Evolutionary conservation across 2,797 vertebrate species (phyloP).

Genomic region (Emys orbicularis): DNA sequence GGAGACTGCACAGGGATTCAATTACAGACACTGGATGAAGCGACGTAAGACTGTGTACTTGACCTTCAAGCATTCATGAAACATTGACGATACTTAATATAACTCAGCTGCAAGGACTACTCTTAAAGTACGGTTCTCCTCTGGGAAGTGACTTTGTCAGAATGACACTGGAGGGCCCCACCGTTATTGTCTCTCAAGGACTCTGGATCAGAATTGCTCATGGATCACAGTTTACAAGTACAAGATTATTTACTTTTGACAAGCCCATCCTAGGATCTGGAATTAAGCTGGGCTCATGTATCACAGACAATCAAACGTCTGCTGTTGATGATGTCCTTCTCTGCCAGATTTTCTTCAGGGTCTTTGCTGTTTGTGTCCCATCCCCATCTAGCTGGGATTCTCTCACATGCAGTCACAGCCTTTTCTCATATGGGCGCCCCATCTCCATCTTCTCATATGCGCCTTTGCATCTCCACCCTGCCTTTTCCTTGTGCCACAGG

Average conservation of each 20-base stretch:
- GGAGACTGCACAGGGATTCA: background rate
- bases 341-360: background rate
- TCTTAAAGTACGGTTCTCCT: background rate
- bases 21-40: constrained; percentile 49
- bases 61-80: constrained; percentile 78
- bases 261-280: background rate
- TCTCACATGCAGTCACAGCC: no score
- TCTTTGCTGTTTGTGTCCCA: background rate
- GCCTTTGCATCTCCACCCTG: no score
- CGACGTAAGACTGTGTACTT: constrained; percentile 40
- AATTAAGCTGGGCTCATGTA: background rate
- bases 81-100: constrained; percentile 74
- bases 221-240: background rate
- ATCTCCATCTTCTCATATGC: background rate
- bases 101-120: constrained; percentile 46
- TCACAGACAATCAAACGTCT: background rate
- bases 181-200: background rate
- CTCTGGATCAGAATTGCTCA: accelerated
- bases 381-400: no score
- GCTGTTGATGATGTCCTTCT: background rate
- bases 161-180: background rate
- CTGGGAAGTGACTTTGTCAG: constrained; percentile 11
- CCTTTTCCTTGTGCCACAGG: background rate
- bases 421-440: no score
- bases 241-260: background rate